Evolutionary conservation across 1,140 invertebrate genomes (phyloP).

Genomic region (Caenorhabditis brenneri): DNA sequence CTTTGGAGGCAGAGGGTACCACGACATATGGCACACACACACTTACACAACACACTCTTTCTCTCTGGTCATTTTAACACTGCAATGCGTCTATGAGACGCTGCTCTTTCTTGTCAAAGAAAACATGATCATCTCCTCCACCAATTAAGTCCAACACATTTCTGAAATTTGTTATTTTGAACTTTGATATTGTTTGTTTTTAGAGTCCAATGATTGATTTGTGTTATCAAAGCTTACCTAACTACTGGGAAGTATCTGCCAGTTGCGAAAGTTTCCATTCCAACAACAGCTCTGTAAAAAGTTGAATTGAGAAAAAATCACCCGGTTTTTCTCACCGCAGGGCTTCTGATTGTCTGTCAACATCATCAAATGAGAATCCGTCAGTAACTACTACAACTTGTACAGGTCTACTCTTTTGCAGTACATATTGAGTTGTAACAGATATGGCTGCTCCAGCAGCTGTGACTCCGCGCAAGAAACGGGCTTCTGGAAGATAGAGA

Average conservation of each 20-base stretch:
- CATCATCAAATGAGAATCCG: slow-evolving; percentile 43
- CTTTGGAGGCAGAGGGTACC: not conserved
- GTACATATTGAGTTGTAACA: not conserved
- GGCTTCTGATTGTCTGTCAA: not conserved
- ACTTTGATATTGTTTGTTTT: not conserved
- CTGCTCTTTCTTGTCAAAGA: slow-evolving; percentile 36
- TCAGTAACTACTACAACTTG: slow-evolving; percentile 33
- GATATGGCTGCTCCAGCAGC: slow-evolving; percentile 16
- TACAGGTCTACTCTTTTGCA: not conserved
- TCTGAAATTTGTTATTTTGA: not conserved
- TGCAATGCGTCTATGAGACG: not conserved
- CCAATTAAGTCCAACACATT: slow-evolving; percentile 19
- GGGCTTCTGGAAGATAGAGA: not conserved
- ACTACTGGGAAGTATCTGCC: slow-evolving; percentile 29
- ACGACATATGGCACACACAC: slow-evolving; percentile 7
- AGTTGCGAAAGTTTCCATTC: not conserved
- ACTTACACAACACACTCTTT: not conserved
- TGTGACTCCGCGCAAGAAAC: slow-evolving; percentile 15
- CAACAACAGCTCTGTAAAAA: slow-evolving; percentile 2
- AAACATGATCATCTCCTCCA: slow-evolving; percentile 38
- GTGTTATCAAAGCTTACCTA: not conserved
- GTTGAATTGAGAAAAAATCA: not conserved
- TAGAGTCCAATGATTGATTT: not conserved
- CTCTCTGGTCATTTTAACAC: slow-evolving; percentile 33
- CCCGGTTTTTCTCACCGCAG: not conserved